Conservation (phyloP, 2,797 vertebrate species). For the Falco concolor region DNA sequence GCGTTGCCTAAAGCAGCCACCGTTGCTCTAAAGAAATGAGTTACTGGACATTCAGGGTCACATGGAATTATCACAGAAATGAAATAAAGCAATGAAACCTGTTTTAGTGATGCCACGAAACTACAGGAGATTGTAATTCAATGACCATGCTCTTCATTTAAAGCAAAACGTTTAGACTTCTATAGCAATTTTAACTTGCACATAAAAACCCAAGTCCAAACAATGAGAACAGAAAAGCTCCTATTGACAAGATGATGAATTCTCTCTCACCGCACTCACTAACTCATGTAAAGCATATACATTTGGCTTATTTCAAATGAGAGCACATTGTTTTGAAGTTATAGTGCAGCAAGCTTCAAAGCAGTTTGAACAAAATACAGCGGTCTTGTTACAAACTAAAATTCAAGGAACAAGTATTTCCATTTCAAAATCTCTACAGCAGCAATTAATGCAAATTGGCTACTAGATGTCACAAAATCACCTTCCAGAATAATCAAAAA, state of each 20-base stretch:
- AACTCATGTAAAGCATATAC: slow-evolving; percentile 52
- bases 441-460: slow-evolving; percentile 47
- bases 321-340: slow-evolving; percentile 33
- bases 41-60: slow-evolving; percentile 27
- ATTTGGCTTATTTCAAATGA: slow-evolving; percentile 37
- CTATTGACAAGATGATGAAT: slow-evolving; percentile 22
- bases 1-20: slow-evolving; percentile 21
- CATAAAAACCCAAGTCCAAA: slow-evolving; percentile 41
- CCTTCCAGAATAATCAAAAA: slow-evolving; percentile 31
- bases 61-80: background rate
- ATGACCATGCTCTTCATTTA: slow-evolving; percentile 48
- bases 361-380: slow-evolving; percentile 11
- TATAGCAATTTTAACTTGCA: slow-evolving; percentile 44
- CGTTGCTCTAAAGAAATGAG: slow-evolving; percentile 17
- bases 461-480: slow-evolving; percentile 50
- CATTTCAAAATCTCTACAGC: slow-evolving; percentile 48
- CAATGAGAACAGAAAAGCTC: slow-evolving; percentile 48
- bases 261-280: slow-evolving; percentile 58
- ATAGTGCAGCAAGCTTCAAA: slow-evolving; percentile 34
- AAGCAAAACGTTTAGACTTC: slow-evolving; percentile 52
- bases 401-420: slow-evolving; percentile 33
- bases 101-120: slow-evolving; percentile 38
- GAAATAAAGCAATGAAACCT: slow-evolving; percentile 23
- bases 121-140: slow-evolving; percentile 29
- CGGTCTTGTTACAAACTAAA: slow-evolving; percentile 10